Conservation (phyloP, 2,888 invertebrate species). For the Punctoribates punctum region DNA sequence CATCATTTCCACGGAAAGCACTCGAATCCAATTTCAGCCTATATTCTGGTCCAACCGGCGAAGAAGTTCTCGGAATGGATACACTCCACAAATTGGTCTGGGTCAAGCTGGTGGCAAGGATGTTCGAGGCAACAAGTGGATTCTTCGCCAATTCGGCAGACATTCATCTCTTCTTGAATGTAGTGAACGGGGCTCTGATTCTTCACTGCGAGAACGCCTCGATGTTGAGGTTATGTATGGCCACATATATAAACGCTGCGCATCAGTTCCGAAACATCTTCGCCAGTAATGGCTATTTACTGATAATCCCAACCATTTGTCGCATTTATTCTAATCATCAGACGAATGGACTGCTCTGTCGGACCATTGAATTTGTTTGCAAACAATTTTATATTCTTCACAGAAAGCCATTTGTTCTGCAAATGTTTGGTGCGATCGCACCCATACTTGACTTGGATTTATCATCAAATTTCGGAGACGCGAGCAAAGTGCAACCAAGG, state of each 20-base stretch:
- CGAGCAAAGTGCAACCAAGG: slow-evolving; percentile 86
- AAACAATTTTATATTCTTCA: slow-evolving; percentile 98
- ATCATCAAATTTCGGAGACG: slow-evolving; percentile 67
- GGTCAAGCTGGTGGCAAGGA: slow-evolving; percentile 89
- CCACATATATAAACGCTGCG: slow-evolving; percentile 94
- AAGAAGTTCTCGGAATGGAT: slow-evolving; percentile 85
- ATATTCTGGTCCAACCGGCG: slow-evolving; percentile 80
- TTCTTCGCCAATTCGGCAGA: slow-evolving; percentile 96
- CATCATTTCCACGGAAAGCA: slow-evolving; percentile 96
- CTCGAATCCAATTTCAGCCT: slow-evolving; percentile 92
- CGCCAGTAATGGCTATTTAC: slow-evolving; percentile 91
- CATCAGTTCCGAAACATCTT: slow-evolving; percentile 98
- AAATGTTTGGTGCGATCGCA: slow-evolving; percentile 96
- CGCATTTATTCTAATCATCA: slow-evolving; percentile 97
- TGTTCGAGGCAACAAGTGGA: slow-evolving; percentile 97
- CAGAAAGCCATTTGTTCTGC: slow-evolving; percentile 90
- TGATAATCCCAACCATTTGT: slow-evolving; percentile 95
- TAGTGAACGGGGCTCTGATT: slow-evolving; percentile 91
- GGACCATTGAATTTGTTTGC: slow-evolving; percentile 95
- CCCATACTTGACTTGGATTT: slow-evolving; percentile 76
- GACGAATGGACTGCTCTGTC: slow-evolving; percentile 88
- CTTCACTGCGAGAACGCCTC: slow-evolving; percentile 95
- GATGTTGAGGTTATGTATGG: slow-evolving; percentile 89
- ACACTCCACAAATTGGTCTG: slow-evolving; percentile 98
- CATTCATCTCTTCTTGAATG: slow-evolving; percentile 94